Percentiles rank a stretch among this genome's conserved stretches.
Conservation (phyloP, 2,888 invertebrate genomes). For the Rhingia rostrata region DNA sequence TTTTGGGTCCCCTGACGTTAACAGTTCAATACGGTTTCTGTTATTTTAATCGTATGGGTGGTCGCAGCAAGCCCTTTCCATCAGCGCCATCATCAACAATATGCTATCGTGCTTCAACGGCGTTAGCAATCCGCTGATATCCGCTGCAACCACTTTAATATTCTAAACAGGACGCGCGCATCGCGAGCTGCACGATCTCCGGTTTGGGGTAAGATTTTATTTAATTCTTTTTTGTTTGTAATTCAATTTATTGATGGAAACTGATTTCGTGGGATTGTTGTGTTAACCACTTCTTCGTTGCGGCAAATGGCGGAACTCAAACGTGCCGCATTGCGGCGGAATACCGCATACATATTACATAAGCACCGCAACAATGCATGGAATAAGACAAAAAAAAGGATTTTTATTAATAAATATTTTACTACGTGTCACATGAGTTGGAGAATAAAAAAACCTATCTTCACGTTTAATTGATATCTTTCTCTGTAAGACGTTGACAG, state of each 20-base stretch:
- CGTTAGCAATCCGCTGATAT: constrained; percentile 55
- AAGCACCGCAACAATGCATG: too few species aligned
- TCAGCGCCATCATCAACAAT: constrained; percentile 46
- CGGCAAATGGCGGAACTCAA: neutral
- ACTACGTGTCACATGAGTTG: too few species aligned
- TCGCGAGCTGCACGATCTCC: constrained; percentile 3
- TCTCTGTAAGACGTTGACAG: too few species aligned
- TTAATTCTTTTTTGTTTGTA: constrained; percentile 30
- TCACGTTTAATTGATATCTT: too few species aligned
- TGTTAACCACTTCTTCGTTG: constrained; percentile 8
- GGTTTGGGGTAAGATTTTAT: constrained; percentile 22
- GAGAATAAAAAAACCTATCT: too few species aligned
- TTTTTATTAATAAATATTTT: too few species aligned
- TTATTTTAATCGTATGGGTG: constrained; percentile 46
- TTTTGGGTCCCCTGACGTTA: constrained; percentile 27
- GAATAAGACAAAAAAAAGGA: too few species aligned
- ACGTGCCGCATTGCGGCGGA: constrained; percentile 11
- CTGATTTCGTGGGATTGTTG: constrained; percentile 3
- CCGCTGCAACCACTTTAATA: constrained; percentile 60
- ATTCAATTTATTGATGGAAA: constrained; percentile 25
- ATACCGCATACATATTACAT: too few species aligned
- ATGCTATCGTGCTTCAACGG: constrained; percentile 59
- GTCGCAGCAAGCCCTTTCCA: constrained; percentile 41
- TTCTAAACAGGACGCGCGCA: constrained; percentile 50
- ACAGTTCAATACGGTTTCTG: constrained; percentile 1